Evolutionary conservation across 2,797 vertebrate species (phyloP).

Genomic region (Pseudomugil tenellus): DNA sequence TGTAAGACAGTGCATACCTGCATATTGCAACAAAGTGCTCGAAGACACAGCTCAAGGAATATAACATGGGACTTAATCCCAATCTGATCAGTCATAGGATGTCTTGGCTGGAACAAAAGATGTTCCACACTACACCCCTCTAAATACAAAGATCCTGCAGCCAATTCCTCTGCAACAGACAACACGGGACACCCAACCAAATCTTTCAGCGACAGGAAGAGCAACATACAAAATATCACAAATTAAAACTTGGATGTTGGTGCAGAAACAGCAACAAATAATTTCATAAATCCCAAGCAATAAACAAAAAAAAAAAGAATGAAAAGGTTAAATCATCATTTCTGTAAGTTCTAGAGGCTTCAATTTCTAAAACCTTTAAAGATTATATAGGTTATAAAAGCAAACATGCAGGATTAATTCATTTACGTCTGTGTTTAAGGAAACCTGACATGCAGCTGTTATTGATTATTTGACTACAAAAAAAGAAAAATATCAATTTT

Average conservation of each 20-base stretch:
- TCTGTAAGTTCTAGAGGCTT: too few relatives aligned
- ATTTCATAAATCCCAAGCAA: not conserved
- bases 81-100: too few relatives aligned
- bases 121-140: too few relatives aligned
- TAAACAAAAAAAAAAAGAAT: not conserved
- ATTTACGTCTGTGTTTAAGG: not conserved
- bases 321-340: too few relatives aligned
- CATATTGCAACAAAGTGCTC: not conserved
- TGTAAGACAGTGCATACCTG: not conserved
- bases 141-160: too few relatives aligned
- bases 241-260: not conserved
- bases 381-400: not conserved
- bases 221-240: not conserved
- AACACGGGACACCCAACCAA: not conserved
- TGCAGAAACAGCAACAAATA: not conserved
- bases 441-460: not conserved
- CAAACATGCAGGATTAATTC: not conserved
- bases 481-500: too few relatives aligned
- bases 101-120: too few relatives aligned
- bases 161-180: not conserved
- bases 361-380: too few relatives aligned
- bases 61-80: too few relatives aligned
- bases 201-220: not conserved
- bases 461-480: too few relatives aligned
- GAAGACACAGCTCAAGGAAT: not conserved